Evolutionary conservation across 2,113 vertebrate genomes (phyloP).

Genomic region (Nerophis lumbriciformis): DNA sequence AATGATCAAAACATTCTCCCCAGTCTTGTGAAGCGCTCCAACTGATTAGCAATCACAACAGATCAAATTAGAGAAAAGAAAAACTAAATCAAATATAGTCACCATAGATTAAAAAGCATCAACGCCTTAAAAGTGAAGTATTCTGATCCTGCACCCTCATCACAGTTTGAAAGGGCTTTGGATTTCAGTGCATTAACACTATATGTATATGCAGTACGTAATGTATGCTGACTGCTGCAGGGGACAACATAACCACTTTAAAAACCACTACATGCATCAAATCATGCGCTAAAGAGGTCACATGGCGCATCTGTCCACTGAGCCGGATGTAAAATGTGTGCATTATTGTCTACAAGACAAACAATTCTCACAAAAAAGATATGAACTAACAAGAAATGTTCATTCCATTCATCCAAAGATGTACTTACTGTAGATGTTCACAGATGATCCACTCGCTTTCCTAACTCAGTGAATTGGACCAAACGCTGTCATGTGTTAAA

Average conservation of each 20-base stretch:
- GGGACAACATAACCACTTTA: slow-evolving; percentile 45
- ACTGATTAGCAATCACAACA: neutral
- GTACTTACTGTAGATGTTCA: slow-evolving; percentile 48
- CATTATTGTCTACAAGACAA: slow-evolving; percentile 4
- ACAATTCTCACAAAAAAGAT: slow-evolving; percentile 15
- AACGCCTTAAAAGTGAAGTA: slow-evolving; percentile 8
- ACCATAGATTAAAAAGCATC: neutral
- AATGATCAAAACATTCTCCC: slow-evolving; percentile 18
- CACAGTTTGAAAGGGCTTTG: slow-evolving; percentile 17
- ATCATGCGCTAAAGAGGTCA: slow-evolving; percentile 61
- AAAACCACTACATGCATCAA: slow-evolving; percentile 56
- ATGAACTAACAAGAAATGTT: slow-evolving; percentile 4
- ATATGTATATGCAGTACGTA: slow-evolving; percentile 42
- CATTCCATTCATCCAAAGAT: slow-evolving; percentile 14
- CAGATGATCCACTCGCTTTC: slow-evolving; percentile 35
- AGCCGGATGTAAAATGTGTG: slow-evolving; percentile 37
- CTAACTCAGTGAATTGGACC: slow-evolving; percentile 50
- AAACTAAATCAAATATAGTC: neutral
- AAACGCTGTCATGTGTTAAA: slow-evolving; percentile 61
- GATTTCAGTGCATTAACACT: slow-evolving; percentile 38
- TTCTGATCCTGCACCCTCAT: slow-evolving; percentile 8
- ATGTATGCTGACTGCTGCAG: slow-evolving; percentile 30
- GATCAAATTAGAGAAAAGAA: neutral
- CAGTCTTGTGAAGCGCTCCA: slow-evolving; percentile 1
- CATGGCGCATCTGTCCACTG: slow-evolving; percentile 55